Conservation (phyloP, 2,797 vertebrate species). For the Notolepis coatsorum region DNA sequence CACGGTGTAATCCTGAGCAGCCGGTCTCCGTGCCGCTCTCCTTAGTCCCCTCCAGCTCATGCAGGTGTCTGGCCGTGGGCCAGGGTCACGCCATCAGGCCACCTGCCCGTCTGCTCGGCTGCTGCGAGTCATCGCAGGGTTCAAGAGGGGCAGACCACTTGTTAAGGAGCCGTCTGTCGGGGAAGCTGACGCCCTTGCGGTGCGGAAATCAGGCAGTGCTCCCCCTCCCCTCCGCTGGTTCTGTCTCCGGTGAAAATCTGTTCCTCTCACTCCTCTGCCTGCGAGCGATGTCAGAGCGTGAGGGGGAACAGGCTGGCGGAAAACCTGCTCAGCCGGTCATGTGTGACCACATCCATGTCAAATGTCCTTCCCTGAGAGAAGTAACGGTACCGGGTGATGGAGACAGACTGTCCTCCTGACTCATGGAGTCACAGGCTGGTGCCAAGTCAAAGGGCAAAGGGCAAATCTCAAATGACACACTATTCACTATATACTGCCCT, state of each 20-base stretch:
- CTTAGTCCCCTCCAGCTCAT: slow-evolving; percentile 6
- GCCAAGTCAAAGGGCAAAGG: slow-evolving; percentile 9
- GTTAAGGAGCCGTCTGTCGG: slow-evolving; percentile 67
- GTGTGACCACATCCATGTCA: slow-evolving; percentile 31
- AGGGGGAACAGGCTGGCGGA: slow-evolving; percentile 14
- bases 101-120: slow-evolving; percentile 55
- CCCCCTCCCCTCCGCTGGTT: not conserved
- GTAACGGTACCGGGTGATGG: not conserved
- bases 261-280: slow-evolving; percentile 6
- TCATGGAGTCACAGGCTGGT: slow-evolving; percentile 14
- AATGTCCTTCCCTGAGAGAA: slow-evolving; percentile 2
- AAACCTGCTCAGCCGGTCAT: slow-evolving; percentile 36
- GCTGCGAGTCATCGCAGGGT: slow-evolving; percentile 41
- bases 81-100: slow-evolving; percentile 52
- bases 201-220: slow-evolving; percentile 11
- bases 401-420: slow-evolving; percentile 4
- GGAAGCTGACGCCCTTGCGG: slow-evolving; percentile 27
- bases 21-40: slow-evolving; percentile 21
- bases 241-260: not conserved
- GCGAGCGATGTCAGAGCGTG: slow-evolving; percentile 18
- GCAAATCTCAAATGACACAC: not conserved
- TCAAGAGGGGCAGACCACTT: slow-evolving; percentile 51
- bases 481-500: not conserved
- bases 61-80: slow-evolving; percentile 44
- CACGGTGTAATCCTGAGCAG: slow-evolving; percentile 10